Conservation (phyloP, 2,113 vertebrate species). For the Myanophis thanlyinensis region DNA sequence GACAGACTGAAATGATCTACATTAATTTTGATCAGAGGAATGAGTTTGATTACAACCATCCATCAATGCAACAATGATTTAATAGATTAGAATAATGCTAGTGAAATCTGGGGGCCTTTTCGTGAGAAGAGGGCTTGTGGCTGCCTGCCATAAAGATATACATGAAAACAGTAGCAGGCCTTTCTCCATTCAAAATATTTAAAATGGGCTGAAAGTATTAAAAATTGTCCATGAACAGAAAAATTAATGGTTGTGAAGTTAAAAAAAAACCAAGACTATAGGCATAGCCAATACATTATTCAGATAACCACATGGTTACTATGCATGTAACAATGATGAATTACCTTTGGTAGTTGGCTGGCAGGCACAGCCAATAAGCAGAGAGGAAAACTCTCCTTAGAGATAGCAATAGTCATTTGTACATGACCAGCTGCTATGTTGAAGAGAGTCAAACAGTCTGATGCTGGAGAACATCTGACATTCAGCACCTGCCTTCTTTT, state of each 20-base stretch:
- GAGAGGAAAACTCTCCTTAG: not conserved
- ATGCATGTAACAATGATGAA: constrained; percentile 1
- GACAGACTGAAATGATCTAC: not conserved
- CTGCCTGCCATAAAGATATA: not conserved
- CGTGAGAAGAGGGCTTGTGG: not conserved
- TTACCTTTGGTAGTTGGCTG: not conserved
- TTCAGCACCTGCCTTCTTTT: constrained; percentile 3
- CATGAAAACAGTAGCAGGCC: not conserved
- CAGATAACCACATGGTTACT: not conserved
- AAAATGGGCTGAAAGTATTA: not conserved
- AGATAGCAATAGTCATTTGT: constrained; percentile 3
- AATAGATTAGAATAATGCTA: not conserved
- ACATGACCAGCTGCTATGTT: not conserved
- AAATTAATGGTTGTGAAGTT: not conserved
- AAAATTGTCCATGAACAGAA: not conserved
- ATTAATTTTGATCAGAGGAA: not conserved
- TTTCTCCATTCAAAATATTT: not conserved
- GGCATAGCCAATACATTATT: not conserved
- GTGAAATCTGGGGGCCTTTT: not conserved
- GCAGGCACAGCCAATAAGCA: not conserved
- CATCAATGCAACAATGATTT: not conserved
- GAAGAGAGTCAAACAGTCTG: not conserved
- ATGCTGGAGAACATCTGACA: constrained; percentile 15
- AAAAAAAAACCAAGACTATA: not conserved
- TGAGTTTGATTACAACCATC: not conserved